Base-by-base conservation (phyloP, 2,113 vertebrate species). In the Daboia siamensis region DNA sequence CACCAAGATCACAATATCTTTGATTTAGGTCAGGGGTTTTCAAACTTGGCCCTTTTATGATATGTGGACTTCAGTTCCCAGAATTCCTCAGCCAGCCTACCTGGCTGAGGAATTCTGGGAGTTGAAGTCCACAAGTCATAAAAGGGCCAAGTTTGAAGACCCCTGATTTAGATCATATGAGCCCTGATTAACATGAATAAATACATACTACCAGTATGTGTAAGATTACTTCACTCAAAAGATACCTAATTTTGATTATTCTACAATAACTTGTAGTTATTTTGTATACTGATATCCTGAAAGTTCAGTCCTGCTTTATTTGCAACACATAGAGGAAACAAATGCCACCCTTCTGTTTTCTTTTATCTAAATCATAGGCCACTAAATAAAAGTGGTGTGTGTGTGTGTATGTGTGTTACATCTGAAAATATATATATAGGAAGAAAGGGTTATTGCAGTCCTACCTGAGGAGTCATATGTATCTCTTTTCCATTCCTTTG, bases 171-270 rank as follows among this genome's bases (percentile, higher is more conserved):
- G 90, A 24, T 54, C 29, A 1, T 69, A 61, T n/a, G 48, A 61
- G 39, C 90, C 52, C 46, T 24, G 86, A 15, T 1, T 0, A 0
- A 54, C 4, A 21, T 48, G 54, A 54, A 10, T 69, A 44, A 46
- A 54, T 57, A 92, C n/a, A 0, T 0, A 0, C 48, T 51, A 51
- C 48, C 48, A 1, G 8, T 51, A 51, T 9, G 48, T 91, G 80
- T 90, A 93, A 90, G 46, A 33, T 92, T 54, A 93, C 46, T 2
- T 26, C 3, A 24, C 20, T 89, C 86, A 11, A 0, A 0, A 0
- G 93, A 80, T 57, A 69, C 74, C 29, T 11, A 54, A 84, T 23
- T 84, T 3, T 90, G 52, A 56, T 56, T 84, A 26, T 93, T 88
- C 44, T 91, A 94, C 29, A 87, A 88, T 90, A 90, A 54, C 12